Evolutionary conservation across 2,888 invertebrate genomes (phyloP).

Genomic region (Nemapogon koenigi): DNA sequence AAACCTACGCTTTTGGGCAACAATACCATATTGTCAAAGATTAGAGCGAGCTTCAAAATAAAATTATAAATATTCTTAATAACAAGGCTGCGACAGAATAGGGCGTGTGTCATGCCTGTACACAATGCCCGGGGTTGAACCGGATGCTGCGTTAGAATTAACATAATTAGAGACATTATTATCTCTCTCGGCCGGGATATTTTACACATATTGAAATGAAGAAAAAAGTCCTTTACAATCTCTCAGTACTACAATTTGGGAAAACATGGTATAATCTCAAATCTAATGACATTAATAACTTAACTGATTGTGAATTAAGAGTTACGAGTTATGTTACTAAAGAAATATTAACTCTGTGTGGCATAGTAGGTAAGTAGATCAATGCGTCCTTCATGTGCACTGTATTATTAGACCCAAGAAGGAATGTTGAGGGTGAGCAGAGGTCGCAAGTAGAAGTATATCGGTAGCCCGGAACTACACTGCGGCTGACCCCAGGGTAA

Average conservation of each 20-base stretch:
- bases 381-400: conserved; percentile 47
- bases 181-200: neutral
- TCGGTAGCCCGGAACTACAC: conserved; percentile 28
- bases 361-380: conserved; percentile 26
- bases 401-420: conserved; percentile 60
- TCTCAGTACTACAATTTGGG: too few relatives aligned
- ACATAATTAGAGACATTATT: conserved; percentile 27
- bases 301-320: too few relatives aligned
- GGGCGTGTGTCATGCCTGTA: conserved; percentile 23
- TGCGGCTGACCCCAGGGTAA: conserved; percentile 12
- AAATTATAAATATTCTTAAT: conserved; percentile 30
- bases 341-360: neutral
- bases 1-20: conserved; percentile 13
- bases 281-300: too few relatives aligned
- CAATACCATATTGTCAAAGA: conserved; percentile 28
- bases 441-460: conserved; percentile 45
- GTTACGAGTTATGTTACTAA: neutral
- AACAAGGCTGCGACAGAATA: conserved; percentile 18
- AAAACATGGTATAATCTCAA: too few relatives aligned
- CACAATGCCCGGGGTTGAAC: conserved; percentile 23
- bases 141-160: conserved; percentile 40
- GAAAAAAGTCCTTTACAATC: too few relatives aligned
- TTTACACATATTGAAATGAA: too few relatives aligned
- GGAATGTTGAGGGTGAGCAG: conserved; percentile 46
- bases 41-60: conserved; percentile 22